phyloP scores from a whole-genome alignment of 2,888 invertebrate species.

The Synergus itoensis region DNA sequence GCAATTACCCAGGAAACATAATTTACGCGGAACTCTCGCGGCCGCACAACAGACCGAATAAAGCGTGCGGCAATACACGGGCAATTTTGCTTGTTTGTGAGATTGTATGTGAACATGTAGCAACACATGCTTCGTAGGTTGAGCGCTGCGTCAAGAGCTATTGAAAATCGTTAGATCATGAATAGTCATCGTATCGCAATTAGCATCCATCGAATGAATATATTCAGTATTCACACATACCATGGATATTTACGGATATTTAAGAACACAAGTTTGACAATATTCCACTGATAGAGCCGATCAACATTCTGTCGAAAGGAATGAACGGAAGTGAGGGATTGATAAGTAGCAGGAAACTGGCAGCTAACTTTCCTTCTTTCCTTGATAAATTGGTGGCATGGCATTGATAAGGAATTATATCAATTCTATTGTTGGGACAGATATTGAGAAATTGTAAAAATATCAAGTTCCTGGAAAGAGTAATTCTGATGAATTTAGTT shows the following conservation, averaged over 20 bases:
- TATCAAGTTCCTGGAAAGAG: constrained; percentile 33
- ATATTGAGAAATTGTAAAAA: constrained; percentile 13
- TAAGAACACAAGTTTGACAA: not conserved
- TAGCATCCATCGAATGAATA: constrained; percentile 73
- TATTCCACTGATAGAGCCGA: not conserved
- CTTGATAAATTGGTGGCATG: constrained; percentile 55
- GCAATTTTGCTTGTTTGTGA: constrained; percentile 6
- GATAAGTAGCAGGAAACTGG: constrained; percentile 75
- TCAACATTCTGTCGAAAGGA: constrained; percentile 46
- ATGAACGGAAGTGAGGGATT: constrained; percentile 72
- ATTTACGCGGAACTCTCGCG: constrained; percentile 60
- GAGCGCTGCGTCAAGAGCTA: constrained; percentile 60
- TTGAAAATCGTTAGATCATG: constrained; percentile 76
- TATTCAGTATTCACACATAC: constrained; percentile 70
- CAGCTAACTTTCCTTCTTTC: constrained; percentile 68
- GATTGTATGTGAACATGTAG: constrained; percentile 8
- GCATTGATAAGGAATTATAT: constrained; percentile 22
- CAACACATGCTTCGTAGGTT: constrained; percentile 31
- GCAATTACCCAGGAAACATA: constrained; percentile 70
- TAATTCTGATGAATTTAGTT: not conserved
- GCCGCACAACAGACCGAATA: constrained; percentile 47
- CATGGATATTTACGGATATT: constrained; percentile 45
- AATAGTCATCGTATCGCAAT: constrained; percentile 76
- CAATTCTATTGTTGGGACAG: constrained; percentile 21
- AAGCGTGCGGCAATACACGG: constrained; percentile 35